phyloP scores from a whole-genome alignment of 2,888 invertebrate species.

The Polyploca ridens region DNA sequence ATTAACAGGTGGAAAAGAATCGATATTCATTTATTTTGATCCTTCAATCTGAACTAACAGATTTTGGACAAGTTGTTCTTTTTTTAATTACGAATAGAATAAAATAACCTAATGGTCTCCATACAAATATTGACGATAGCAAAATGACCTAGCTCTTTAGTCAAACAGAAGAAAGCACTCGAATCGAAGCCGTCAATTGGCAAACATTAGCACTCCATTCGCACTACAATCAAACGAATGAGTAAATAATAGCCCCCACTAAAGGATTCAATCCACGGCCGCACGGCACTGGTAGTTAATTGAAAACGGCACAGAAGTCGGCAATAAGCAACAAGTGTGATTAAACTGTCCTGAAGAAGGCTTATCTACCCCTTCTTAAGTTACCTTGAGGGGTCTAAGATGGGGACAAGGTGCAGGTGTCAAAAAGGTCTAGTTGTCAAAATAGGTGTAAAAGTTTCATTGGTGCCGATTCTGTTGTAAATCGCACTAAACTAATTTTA shows the following conservation, averaged over 20 bases:
- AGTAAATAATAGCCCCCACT: conserved; percentile 23
- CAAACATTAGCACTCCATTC: conserved; percentile 17
- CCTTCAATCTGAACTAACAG: no score
- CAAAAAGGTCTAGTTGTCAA: neutral
- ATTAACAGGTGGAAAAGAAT: no score
- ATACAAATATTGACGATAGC: no score
- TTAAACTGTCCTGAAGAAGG: conserved; percentile 30
- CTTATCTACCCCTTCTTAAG: neutral
- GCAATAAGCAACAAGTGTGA: conserved; percentile 54
- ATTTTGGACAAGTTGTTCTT: no score
- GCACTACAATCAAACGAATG: conserved; percentile 21
- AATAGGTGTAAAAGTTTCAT: neutral
- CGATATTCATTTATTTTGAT: no score
- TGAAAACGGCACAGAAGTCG: conserved; percentile 43
- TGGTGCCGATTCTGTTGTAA: no score
- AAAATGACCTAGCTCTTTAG: no score
- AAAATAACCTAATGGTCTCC: no score
- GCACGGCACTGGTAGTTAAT: conserved; percentile 54
- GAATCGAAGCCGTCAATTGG: neutral
- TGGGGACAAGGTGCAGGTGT: neutral
- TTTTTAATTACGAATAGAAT: no score
- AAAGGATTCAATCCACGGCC: conserved; percentile 45
- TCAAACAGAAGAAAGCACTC: no score
- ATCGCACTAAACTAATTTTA: no score
- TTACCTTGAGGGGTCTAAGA: neutral